Base-by-base conservation (phyloP, 2,888 invertebrate species). In the Apamea epomidion region DNA sequence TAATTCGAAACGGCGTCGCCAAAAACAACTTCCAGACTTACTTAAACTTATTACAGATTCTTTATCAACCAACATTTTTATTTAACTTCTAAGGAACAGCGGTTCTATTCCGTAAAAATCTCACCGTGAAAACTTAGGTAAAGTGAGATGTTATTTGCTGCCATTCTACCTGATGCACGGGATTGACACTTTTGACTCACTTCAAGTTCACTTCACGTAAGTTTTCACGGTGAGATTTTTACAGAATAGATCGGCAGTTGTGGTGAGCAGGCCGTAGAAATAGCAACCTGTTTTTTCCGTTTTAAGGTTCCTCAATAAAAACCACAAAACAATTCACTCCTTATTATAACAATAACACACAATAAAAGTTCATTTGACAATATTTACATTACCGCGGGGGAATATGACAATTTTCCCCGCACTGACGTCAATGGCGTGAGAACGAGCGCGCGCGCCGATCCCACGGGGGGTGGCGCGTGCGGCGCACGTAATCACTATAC, bases 391-490 rank as follows among this genome's bases (percentile, higher is more conserved):
- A 76, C 48, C n/a, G 37, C 69, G 69, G 82, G 78, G 86, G 65
- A 85, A 90, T 87, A 87, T 88, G 81, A 58, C 82, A 85, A 88
- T 89, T 90, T 90, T 85, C 87, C 83, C 79, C 78, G 74, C 73
- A 25, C n/a, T 51, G 51, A 45, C 74, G 69, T 58, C 60, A 72
- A 70, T 75, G 78, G 90, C 94, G 95, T 95, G 95, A 93, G 95
- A 95, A 95, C 84, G 82, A 64, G 84, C 89, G 90, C 91, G 91
- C 91, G 89, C 91, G 88, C 67, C 91, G 91, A 78, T 95, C 95
- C 82, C 95, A 95, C 95, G 94, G 91, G 90, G 90, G 89, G 85
- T 84, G 90, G 84, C 94, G 92, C 94, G 94, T 93, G 94, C 91
- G 86, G 18, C 90, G 5, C 73, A 64, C 89, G 87, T 90, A 87